Percentiles rank a stretch among this genome's conserved stretches.
Evolutionary conservation across 2,888 invertebrate genomes (phyloP).

Genomic region (Hipparchia semele): DNA sequence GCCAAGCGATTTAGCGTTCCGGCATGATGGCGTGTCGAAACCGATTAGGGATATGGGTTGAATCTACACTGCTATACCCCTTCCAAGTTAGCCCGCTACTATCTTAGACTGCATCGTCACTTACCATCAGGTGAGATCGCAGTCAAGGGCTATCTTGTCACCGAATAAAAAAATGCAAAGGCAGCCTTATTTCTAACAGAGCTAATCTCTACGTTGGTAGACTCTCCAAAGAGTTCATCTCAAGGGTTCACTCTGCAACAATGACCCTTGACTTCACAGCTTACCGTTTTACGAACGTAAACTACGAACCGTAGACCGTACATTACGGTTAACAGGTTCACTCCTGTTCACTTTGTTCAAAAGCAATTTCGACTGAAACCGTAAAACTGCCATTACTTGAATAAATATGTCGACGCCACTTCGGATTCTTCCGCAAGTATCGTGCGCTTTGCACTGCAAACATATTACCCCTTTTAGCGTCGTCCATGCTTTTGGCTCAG

Average conservation of each 20-base stretch:
- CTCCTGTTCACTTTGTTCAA: constrained; percentile 10
- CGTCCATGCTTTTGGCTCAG: neutral
- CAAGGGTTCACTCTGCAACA: neutral
- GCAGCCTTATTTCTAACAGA: too few species aligned
- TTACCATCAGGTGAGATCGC: too few species aligned
- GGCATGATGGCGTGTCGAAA: too few species aligned
- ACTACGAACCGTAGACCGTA: neutral
- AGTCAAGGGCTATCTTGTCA: too few species aligned
- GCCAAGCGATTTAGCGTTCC: too few species aligned
- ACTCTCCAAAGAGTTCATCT: neutral
- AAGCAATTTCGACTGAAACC: constrained; percentile 32
- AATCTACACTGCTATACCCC: too few species aligned
- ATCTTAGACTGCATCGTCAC: too few species aligned
- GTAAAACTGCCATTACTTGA: constrained; percentile 35
- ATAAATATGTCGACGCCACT: constrained; percentile 34
- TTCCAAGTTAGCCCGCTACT: too few species aligned
- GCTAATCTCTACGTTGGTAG: neutral
- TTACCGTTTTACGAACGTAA: neutral
- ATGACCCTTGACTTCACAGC: neutral
- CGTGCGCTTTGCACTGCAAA: constrained; percentile 29
- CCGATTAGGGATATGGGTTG: too few species aligned
- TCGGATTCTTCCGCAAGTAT: constrained; percentile 2
- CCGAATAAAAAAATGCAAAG: too few species aligned
- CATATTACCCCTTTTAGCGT: constrained; percentile 26
- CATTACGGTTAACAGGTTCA: constrained; percentile 1